phyloP scores from a whole-genome alignment of 2,888 invertebrate genomes.

The Plebejus anna region DNA sequence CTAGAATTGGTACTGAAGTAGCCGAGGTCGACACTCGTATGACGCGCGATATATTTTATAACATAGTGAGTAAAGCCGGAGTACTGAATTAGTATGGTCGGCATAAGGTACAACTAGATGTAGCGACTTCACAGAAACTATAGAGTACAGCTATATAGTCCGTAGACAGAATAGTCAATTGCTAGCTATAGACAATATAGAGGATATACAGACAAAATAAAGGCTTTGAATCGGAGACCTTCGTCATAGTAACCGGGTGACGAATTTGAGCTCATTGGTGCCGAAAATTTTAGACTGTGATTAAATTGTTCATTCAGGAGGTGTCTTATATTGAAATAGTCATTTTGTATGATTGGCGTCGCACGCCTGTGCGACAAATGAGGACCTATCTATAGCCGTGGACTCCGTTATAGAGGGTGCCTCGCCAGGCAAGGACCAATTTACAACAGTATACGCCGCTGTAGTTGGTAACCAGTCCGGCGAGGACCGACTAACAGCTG shows the following conservation, averaged over 20 bases:
- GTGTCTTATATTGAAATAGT: slow-evolving; percentile 80
- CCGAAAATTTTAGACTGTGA: slow-evolving; percentile 80
- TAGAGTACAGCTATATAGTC: slow-evolving; percentile 70
- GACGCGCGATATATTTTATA: slow-evolving; percentile 71
- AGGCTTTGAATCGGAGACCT: slow-evolving; percentile 61
- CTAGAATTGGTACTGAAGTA: slow-evolving; percentile 76
- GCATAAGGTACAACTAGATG: slow-evolving; percentile 63
- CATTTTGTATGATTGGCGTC: slow-evolving; percentile 75
- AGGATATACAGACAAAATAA: slow-evolving; percentile 60
- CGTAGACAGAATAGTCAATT: slow-evolving; percentile 75
- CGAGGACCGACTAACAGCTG: too few relatives aligned
- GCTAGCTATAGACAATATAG: slow-evolving; percentile 75
- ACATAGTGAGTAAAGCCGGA: slow-evolving; percentile 55
- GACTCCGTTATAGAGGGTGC: slow-evolving; percentile 20
- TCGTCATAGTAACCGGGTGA: slow-evolving; percentile 62
- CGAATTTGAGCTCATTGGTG: slow-evolving; percentile 79
- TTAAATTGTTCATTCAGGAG: slow-evolving; percentile 77
- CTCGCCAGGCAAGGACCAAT: slow-evolving; percentile 20
- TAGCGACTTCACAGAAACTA: slow-evolving; percentile 66
- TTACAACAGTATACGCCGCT: too few relatives aligned
- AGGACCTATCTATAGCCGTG: slow-evolving; percentile 28
- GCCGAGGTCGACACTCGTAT: slow-evolving; percentile 59
- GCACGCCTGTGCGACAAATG: slow-evolving; percentile 53
- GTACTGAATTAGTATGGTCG: slow-evolving; percentile 58
- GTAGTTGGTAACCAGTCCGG: too few relatives aligned